phyloP scores from a whole-genome alignment of 2,888 invertebrate genomes.

The Eucera pruinosa region DNA sequence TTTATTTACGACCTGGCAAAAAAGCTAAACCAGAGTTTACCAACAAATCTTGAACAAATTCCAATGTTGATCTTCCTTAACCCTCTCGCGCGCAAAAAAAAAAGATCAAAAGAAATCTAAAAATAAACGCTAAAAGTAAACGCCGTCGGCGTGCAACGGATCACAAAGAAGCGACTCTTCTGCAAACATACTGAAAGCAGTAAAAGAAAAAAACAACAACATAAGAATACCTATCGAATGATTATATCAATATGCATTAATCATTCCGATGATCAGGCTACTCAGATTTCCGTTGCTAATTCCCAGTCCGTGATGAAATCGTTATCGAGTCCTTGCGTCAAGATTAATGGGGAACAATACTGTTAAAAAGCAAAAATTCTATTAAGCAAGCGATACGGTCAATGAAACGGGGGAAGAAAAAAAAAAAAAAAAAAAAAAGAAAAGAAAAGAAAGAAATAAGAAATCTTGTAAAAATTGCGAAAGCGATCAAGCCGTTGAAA shows the following conservation, averaged over 20 bases:
- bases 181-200: background rate
- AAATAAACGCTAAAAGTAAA: background rate
- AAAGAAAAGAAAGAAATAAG: background rate
- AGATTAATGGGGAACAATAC: conserved; percentile 12
- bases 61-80: background rate
- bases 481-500: conserved; percentile 14
- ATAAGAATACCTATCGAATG: background rate
- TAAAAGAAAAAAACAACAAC: no score
- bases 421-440: background rate
- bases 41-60: no score
- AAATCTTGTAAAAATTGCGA: conserved; percentile 20
- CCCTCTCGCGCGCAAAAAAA: no score
- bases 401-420: background rate
- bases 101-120: no score
- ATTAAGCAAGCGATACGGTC: no score
- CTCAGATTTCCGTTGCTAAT: background rate
- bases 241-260: conserved; percentile 1
- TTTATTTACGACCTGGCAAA: no score
- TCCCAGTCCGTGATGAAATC: background rate
- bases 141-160: no score
- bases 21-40: no score
- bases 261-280: conserved; percentile 1
- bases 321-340: background rate
- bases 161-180: no score
- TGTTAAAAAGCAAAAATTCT: conserved; percentile 21